phyloP scores from a whole-genome alignment of 2,888 invertebrate species.

The Helleia helle region DNA sequence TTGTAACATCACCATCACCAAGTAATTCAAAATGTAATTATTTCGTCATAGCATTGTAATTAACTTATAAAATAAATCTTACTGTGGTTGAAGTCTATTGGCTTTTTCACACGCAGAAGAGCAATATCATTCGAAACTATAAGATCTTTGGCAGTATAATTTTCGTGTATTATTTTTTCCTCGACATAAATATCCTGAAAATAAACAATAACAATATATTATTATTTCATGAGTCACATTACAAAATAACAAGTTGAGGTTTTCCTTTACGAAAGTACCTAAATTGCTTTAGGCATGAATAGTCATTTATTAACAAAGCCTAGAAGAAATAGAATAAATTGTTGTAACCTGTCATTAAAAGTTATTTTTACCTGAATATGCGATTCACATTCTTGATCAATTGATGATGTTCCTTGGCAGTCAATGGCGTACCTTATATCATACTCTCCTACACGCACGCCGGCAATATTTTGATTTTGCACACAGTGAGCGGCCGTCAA shows the following conservation, averaged over 20 bases:
- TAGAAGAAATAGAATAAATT: no score
- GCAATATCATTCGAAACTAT: slow-evolving; percentile 14
- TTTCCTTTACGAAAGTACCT: no score
- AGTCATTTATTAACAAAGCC: no score
- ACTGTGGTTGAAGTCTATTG: slow-evolving; percentile 13
- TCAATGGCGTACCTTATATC: slow-evolving; percentile 1
- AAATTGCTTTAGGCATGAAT: no score
- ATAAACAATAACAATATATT: background rate
- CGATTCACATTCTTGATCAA: slow-evolving; percentile 2
- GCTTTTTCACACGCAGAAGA: slow-evolving; percentile 9
- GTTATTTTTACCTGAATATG: slow-evolving; percentile 6
- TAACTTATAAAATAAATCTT: slow-evolving; percentile 10
- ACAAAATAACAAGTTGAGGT: no score
- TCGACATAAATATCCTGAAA: slow-evolving; percentile 3
- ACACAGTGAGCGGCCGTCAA: slow-evolving; percentile 56
- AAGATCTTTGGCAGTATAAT: background rate
- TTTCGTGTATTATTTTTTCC: slow-evolving; percentile 1
- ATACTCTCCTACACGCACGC: slow-evolving; percentile 30
- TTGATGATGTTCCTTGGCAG: background rate
- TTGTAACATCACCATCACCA: no score
- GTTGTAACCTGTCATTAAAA: background rate
- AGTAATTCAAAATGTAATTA: no score
- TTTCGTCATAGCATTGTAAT: no score
- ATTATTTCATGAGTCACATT: no score
- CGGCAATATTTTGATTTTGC: slow-evolving; percentile 23